Conservation (phyloP, 1,140 invertebrate genomes). For the Papilio machaon region DNA sequence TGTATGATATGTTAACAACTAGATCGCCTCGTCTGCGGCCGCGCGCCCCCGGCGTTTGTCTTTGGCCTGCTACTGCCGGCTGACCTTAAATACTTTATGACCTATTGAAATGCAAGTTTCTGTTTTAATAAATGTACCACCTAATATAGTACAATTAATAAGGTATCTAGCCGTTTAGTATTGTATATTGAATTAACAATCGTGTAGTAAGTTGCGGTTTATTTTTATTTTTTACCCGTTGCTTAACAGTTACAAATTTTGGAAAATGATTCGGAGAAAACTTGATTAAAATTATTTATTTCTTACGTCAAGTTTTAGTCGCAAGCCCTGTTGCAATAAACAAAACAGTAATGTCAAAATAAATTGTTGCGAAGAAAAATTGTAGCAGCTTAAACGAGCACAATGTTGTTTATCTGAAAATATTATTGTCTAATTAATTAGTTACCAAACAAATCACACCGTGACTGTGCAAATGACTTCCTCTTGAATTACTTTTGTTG, state of each 20-base stretch:
- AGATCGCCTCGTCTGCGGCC: neutral
- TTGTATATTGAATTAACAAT: no score
- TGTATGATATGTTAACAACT: neutral
- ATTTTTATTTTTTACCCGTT: no score
- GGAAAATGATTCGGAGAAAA: no score
- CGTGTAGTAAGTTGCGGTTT: no score
- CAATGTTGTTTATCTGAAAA: neutral
- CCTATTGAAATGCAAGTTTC: neutral
- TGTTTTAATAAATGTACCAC: neutral
- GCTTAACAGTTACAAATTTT: no score
- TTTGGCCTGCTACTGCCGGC: neutral
- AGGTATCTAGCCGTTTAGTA: neutral
- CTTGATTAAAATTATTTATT: no score
- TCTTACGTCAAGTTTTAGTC: no score
- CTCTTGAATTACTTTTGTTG: neutral
- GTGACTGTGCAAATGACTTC: slow-evolving; percentile 6
- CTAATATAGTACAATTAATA: neutral
- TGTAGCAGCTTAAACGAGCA: neutral
- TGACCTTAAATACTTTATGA: neutral
- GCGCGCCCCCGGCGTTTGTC: neutral
- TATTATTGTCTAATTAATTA: neutral
- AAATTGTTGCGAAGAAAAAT: no score
- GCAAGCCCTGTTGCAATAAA: no score
- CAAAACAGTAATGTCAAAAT: no score
- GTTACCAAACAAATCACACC: neutral